Evolutionary conservation across 2,113 vertebrate species (phyloP).

Genomic region (Prunella himalayana): DNA sequence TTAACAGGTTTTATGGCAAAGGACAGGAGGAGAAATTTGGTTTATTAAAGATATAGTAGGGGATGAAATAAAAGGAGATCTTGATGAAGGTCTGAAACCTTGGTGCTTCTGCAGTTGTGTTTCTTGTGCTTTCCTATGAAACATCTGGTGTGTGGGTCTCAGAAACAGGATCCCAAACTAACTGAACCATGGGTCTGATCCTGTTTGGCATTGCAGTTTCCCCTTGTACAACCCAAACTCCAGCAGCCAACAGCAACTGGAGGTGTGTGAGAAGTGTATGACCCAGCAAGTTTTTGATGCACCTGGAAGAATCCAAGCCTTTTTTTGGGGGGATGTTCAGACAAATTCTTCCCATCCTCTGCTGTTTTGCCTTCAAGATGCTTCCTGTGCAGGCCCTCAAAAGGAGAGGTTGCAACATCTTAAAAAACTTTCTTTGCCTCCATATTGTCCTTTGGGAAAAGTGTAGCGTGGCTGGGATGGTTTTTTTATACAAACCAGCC

Average conservation of each 20-base stretch:
- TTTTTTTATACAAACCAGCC: conserved; percentile 27
- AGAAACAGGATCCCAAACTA: not conserved
- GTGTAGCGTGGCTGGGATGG: not conserved
- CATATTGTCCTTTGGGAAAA: conserved; percentile 38
- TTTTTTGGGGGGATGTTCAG: not conserved
- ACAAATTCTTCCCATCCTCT: not conserved
- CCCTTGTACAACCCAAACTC: not conserved
- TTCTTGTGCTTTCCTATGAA: not conserved
- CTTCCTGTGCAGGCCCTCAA: not conserved
- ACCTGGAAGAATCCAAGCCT: not conserved
- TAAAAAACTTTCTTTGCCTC: not conserved
- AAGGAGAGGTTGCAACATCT: not conserved
- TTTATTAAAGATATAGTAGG: not conserved
- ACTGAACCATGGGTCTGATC: not conserved
- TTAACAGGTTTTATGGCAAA: not conserved
- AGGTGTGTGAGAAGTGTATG: not conserved
- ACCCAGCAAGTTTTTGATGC: not conserved
- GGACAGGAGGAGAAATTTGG: not conserved
- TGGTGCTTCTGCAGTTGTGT: not conserved
- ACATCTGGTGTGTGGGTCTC: not conserved
- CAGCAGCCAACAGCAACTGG: not conserved
- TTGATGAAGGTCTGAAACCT: not conserved
- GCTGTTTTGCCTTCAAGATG: not conserved
- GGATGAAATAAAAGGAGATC: not conserved
- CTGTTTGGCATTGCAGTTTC: not conserved